A percentile compares a stretch with the other conserved stretches of the same genome.
Evolutionary conservation across 2,113 vertebrate genomes (phyloP).

Genomic region (Thoracochromis brauschi): DNA sequence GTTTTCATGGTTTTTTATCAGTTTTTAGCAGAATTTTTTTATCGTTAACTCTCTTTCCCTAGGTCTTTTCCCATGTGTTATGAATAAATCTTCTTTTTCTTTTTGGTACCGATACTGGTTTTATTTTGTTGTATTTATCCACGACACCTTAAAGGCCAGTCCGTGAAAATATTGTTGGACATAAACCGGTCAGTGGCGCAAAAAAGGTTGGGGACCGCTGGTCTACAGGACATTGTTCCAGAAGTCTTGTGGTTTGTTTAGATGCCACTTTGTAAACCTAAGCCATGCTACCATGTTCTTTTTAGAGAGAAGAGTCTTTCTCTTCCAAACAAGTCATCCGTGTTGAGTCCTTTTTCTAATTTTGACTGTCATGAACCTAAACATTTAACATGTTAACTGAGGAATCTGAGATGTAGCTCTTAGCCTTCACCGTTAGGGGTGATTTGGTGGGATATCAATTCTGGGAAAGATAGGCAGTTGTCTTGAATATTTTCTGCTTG

Average conservation of each 20-base stretch:
- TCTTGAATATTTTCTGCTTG: neutral
- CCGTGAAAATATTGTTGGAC: neutral
- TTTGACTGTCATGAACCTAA: neutral
- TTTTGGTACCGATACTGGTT: neutral
- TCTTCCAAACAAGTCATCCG: neutral
- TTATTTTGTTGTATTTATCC: neutral
- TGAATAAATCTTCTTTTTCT: neutral
- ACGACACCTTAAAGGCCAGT: neutral
- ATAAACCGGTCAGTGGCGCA: neutral
- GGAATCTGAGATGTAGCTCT: neutral
- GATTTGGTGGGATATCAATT: neutral
- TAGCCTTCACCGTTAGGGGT: neutral
- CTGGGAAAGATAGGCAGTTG: fast-evolving
- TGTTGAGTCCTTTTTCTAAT: neutral
- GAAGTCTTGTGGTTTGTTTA: neutral
- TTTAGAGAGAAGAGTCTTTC: neutral
- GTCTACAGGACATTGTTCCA: neutral
- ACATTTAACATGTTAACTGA: neutral
- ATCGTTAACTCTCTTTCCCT: neutral
- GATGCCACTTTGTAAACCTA: neutral
- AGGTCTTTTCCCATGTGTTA: fast-evolving
- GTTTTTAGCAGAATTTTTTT: neutral
- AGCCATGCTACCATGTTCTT: neutral
- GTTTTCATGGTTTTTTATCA: neutral
- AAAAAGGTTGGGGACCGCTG: fast-evolving